These are phyloP conservation scores for Aradophagus sp. DNA, from an alignment of 1,140 invertebrate species.

Conservation along the genomic window DNA sequence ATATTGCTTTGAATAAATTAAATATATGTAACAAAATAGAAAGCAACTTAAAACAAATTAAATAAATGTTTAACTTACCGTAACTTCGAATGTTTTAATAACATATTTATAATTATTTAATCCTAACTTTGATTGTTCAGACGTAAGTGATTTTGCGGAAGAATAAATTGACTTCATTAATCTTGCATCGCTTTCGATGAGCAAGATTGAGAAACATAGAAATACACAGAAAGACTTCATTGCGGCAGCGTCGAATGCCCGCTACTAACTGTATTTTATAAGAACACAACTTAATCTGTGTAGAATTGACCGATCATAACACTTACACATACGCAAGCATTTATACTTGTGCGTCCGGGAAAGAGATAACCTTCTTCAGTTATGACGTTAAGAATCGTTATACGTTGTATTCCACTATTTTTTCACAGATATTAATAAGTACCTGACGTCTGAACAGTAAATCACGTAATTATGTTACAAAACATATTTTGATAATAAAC, in stretches of 20 bases:
- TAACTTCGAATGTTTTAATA: conserved; percentile 13
- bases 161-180: conserved; percentile 2
- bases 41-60: background rate
- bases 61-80: conserved; percentile 2
- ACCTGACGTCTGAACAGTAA: too few species aligned
- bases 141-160: background rate
- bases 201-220: background rate
- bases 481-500: too few species aligned
- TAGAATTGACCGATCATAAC: conserved; percentile 2
- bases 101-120: conserved; percentile 10
- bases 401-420: too few species aligned
- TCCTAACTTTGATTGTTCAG: background rate
- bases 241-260: background rate
- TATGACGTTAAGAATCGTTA: too few species aligned
- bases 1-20: background rate
- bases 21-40: background rate
- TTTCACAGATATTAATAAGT: too few species aligned
- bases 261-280: conserved; percentile 6
- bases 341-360: background rate
- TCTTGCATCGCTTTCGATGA: background rate
- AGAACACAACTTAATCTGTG: background rate
- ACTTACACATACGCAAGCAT: conserved; percentile 4
- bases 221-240: conserved; percentile 14
- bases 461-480: too few species aligned
- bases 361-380: too few species aligned